Base-by-base conservation (phyloP, 2,113 vertebrate species). In the Cygnus atratus region DNA sequence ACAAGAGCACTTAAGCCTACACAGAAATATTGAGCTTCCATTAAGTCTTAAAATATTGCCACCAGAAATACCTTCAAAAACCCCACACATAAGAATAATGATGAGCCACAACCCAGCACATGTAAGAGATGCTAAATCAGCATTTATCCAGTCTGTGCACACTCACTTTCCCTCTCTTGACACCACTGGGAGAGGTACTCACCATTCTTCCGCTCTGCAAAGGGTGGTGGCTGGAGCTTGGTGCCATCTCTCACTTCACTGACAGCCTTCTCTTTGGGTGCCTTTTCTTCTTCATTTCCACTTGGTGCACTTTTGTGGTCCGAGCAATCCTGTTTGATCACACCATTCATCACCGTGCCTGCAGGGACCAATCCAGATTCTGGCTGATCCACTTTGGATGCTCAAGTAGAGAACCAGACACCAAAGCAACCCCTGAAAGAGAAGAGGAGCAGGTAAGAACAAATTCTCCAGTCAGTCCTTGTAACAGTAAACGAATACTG, bases 301-400 rank as follows among this genome's bases (percentile, higher is more conserved):
- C 88, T 90, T 66, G 85, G 16, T 24, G 96, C 74, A 73, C 68
- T 94, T 68, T 66, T 84, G 52, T 78, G 88, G 72, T 84, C 88
- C 1, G 43, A 71, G 83, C 35, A 13, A 65, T 98, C 97, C 90
- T 95, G 54, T 73, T 94, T 96, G 91, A 94, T 95, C 94, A 90
- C 97, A 92, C 97, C 96, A 91, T 97, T 98, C 98, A 98, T 98
- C 96, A 97, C 97, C 72, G 66, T 78, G 83, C 75, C 80, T 90
- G 92, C 58, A 90, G 61, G 50, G 83, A 48, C 35, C 28, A 5
- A 3, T 25, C 67, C 90, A 75, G 92, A 6, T 22, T 71, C 68
- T 61, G 86, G 72, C 46, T 95, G 95, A 87, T 98, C 96, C 96
- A 95, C 93, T 77, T 85, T 92, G 93, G 93, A 81, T 58, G 84